A percentile compares a stretch with the other conserved stretches of the same genome.
These are phyloP conservation scores for Sycon ciliatum DNA, from an alignment of 37 sponge, comb jelly and placozoan species.

Conservation along the genomic window DNA sequence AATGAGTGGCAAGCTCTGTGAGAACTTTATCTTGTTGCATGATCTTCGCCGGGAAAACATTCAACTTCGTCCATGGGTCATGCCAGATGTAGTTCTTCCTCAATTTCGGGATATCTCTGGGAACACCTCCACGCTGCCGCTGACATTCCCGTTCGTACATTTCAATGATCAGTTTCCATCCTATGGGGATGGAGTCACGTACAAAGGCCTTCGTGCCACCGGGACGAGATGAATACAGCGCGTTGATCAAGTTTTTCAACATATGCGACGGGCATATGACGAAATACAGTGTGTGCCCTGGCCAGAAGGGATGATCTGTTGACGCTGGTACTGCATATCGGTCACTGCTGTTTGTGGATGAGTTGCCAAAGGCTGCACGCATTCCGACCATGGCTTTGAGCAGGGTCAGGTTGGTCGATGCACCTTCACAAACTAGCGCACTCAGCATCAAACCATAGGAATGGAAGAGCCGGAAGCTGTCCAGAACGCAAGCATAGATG, in stretches of 20 bases:
- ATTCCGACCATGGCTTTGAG: not conserved
- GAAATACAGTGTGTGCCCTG: not conserved
- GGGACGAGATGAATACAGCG: not conserved
- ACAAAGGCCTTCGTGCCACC: slow-evolving; percentile 10
- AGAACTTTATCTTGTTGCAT: slow-evolving; percentile 14
- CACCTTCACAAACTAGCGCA: slow-evolving; percentile 16
- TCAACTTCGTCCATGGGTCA: slow-evolving; percentile 20
- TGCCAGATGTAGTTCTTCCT: not conserved
- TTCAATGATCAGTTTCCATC: slow-evolving; percentile 13
- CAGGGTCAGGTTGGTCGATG: not conserved
- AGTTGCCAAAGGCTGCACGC: too few species aligned
- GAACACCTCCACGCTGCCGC: not conserved
- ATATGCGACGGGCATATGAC: slow-evolving; percentile 2
- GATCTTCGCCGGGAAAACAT: too few species aligned
- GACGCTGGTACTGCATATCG: not conserved
- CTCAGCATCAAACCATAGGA: too few species aligned
- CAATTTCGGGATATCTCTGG: slow-evolving; percentile 9
- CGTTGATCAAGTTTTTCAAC: not conserved
- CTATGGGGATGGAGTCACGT: not conserved
- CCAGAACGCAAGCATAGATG: not conserved
- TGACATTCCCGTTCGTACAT: not conserved
- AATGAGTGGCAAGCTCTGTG: too few species aligned
- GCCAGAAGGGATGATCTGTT: not conserved
- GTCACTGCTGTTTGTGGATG: not conserved
- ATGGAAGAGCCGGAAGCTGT: not conserved